Conservation (phyloP, 2,797 vertebrate genomes). For the Pangasius macronema region DNA sequence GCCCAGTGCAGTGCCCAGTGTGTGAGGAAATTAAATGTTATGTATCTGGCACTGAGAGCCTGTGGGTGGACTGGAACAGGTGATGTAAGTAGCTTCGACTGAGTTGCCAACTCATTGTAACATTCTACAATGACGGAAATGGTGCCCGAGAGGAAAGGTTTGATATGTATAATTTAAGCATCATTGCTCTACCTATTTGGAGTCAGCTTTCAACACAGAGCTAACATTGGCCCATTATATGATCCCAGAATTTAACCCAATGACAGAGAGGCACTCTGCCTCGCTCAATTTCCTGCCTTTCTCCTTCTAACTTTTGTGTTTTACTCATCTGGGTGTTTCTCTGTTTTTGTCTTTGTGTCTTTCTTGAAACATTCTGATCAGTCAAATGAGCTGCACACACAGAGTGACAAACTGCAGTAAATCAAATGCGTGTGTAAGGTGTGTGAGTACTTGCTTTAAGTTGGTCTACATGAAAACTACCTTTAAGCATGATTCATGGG, state of each 20-base stretch:
- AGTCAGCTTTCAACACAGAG: background rate
- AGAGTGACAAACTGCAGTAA: background rate
- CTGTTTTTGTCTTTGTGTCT: background rate
- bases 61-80: slow-evolving; percentile 16
- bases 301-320: background rate
- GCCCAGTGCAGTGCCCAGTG: background rate
- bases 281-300: background rate
- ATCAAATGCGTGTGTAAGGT: background rate
- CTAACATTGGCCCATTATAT: background rate
- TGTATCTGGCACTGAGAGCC: background rate
- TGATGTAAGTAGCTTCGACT: background rate
- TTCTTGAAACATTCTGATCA: background rate
- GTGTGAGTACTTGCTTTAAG: background rate
- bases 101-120: background rate
- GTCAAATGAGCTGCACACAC: background rate
- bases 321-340: background rate
- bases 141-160: background rate
- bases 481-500: no score
- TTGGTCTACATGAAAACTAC: background rate
- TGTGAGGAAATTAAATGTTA: slow-evolving; percentile 1
- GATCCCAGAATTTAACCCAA: background rate
- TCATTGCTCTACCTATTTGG: background rate
- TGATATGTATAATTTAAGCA: background rate
- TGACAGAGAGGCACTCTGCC: background rate
- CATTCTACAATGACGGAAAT: background rate